Conservation (phyloP, 2,888 invertebrate genomes). For the Chrysotoxum bicinctum region DNA sequence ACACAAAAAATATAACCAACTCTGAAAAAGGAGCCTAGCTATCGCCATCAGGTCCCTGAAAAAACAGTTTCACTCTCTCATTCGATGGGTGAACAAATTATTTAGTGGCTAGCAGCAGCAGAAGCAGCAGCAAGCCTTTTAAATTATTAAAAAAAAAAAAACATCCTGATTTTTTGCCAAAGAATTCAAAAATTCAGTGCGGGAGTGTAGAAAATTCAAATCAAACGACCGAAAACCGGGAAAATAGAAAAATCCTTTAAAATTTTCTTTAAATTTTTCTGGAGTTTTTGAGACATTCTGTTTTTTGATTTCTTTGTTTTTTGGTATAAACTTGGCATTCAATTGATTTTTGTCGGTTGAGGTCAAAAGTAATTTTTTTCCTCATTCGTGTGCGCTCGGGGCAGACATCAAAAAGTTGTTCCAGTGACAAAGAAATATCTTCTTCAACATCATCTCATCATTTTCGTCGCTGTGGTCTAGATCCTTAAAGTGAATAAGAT, state of each 20-base stretch:
- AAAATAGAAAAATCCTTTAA: background rate
- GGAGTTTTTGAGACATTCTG: background rate
- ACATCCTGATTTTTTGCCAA: constrained; percentile 19
- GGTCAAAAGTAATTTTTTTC: constrained; percentile 49
- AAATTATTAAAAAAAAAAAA: constrained; percentile 2
- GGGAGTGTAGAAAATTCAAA: constrained; percentile 16
- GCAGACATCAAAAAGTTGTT: constrained; percentile 29
- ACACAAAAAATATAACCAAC: background rate
- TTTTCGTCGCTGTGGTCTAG: background rate
- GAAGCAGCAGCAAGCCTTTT: constrained; percentile 25
- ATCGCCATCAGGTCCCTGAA: constrained; percentile 61
- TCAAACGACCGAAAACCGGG: constrained; percentile 3
- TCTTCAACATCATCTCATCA: background rate
- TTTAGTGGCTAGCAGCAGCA: constrained; percentile 60
- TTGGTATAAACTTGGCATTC: constrained; percentile 54
- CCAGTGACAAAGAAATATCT: constrained; percentile 34
- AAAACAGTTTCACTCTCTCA: constrained; percentile 70
- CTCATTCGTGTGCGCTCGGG: constrained; percentile 23
- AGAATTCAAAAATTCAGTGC: constrained; percentile 40
- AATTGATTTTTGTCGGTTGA: constrained; percentile 62
- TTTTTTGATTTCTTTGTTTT: background rate
- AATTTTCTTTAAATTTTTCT: background rate
- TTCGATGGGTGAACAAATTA: constrained; percentile 71
- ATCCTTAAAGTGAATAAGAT: constrained; percentile 44
- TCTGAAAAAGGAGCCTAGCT: constrained; percentile 25